Evolutionary conservation across 2,888 invertebrate genomes (phyloP).

Genomic region (Caenorhabditis sp.): DNA sequence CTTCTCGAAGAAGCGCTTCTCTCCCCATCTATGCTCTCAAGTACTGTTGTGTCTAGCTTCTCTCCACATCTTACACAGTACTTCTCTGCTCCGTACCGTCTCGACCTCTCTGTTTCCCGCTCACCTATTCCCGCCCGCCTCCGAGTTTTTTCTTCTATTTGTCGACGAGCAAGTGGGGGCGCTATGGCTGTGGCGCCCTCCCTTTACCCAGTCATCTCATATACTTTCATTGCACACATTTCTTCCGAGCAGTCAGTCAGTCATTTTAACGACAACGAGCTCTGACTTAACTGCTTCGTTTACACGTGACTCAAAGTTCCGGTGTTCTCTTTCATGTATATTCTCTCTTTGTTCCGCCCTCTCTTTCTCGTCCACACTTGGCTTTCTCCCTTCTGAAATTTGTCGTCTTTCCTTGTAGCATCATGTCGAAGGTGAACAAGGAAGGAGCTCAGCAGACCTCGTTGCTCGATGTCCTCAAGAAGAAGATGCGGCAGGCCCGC

Average conservation of each 20-base stretch:
- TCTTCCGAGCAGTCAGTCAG: conserved; percentile 2
- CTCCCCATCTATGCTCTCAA: conserved; percentile 40
- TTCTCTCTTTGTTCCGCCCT: neutral
- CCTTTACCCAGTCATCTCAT: conserved; percentile 50
- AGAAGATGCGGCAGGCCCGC: conserved; percentile 99
- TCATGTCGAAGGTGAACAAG: conserved; percentile 82
- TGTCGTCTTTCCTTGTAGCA: conserved; percentile 5
- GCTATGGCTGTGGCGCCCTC: conserved; percentile 35
- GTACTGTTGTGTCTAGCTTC: conserved; percentile 38
- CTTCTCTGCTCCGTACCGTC: conserved; percentile 39
- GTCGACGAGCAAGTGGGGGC: conserved; percentile 33
- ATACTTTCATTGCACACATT: conserved; percentile 46
- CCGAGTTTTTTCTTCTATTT: conserved; percentile 49
- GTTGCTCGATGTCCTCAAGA: conserved; percentile 96
- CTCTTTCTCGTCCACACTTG: neutral
- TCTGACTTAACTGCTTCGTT: neutral
- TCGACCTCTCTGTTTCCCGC: conserved; percentile 19
- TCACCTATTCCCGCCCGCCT: conserved; percentile 14
- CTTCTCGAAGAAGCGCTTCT: conserved; percentile 21
- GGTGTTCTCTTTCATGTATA: neutral
- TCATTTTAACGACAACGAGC: neutral
- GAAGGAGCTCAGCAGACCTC: conserved; percentile 83
- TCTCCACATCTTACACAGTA: conserved; percentile 20
- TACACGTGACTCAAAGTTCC: neutral
- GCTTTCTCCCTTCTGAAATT: conserved; percentile 11